phyloP scores from a whole-genome alignment of 2,113 vertebrate species.

The Toxotes chatareus region DNA sequence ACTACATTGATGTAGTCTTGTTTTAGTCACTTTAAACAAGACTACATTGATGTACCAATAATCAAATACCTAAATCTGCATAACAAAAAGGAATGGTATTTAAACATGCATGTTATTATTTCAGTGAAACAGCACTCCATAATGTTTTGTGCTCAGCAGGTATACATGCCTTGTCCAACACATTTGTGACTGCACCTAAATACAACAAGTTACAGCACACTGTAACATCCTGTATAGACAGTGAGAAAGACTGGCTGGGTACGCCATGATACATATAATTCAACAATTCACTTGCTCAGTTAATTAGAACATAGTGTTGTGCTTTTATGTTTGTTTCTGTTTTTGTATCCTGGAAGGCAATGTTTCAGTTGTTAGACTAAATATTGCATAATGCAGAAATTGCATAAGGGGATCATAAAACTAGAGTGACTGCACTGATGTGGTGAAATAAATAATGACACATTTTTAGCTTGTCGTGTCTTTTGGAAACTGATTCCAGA shows the following conservation, averaged over 20 bases:
- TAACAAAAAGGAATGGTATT: too few species aligned
- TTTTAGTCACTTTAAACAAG: too few species aligned
- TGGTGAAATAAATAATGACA: neutral
- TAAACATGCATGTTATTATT: neutral
- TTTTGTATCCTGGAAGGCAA: too few species aligned
- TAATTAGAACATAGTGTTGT: neutral
- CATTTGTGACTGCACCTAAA: neutral
- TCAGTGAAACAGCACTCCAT: neutral
- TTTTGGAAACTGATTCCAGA: neutral
- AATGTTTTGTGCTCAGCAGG: neutral
- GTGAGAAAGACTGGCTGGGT: neutral
- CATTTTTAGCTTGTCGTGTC: neutral
- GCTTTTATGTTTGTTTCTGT: too few species aligned
- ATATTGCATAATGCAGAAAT: neutral
- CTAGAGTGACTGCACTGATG: neutral
- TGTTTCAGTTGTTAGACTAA: neutral
- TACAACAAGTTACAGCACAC: neutral
- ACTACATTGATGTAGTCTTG: too few species aligned
- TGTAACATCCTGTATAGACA: neutral
- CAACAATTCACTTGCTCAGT: too few species aligned
- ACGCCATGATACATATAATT: too few species aligned
- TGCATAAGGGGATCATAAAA: slow-evolving; percentile 2
- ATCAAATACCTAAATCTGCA: too few species aligned
- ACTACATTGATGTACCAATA: too few species aligned
- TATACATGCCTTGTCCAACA: too few species aligned